These are phyloP conservation scores for Pipistrellus kuhlii DNA, from an alignment of 2,797 vertebrate species.

Conservation along the genomic window DNA sequence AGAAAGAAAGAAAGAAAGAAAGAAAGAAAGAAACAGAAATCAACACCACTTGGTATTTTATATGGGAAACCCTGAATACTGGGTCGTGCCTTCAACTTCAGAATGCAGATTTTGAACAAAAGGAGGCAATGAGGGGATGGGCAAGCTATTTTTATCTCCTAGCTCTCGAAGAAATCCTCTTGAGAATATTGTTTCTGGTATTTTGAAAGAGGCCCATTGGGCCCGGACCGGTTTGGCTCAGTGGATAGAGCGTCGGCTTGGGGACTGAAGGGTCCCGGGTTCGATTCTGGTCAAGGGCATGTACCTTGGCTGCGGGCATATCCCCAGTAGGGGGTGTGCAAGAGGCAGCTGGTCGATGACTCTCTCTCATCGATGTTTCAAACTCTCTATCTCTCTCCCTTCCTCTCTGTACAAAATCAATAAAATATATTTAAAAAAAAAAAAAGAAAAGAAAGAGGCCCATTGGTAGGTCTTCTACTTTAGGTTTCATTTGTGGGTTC, in stretches of 20 bases:
- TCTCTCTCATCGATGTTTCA: no score
- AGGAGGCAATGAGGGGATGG: constrained; percentile 45
- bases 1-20: not conserved
- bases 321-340: no score
- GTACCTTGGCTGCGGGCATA: no score
- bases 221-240: no score
- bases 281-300: no score
- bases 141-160: constrained; percentile 66
- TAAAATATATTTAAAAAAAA: no score
- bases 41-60: constrained; percentile 71
- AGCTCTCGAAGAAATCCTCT: constrained; percentile 71
- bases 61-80: constrained; percentile 66
- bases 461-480: constrained; percentile 58
- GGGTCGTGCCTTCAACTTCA: constrained; percentile 54
- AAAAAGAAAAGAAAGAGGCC: constrained; percentile 54
- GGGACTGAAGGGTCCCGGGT: no score
- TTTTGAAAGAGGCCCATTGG: constrained; percentile 62
- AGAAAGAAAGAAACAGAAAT: not conserved
- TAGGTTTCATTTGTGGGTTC: not conserved
- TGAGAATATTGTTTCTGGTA: constrained; percentile 50
- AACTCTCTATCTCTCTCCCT: no score
- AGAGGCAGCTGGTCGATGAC: no score
- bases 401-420: no score
- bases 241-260: no score
- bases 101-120: constrained; percentile 74